phyloP scores from a whole-genome alignment of 2,797 vertebrate genomes.

The Spondyliosoma cantharus region DNA sequence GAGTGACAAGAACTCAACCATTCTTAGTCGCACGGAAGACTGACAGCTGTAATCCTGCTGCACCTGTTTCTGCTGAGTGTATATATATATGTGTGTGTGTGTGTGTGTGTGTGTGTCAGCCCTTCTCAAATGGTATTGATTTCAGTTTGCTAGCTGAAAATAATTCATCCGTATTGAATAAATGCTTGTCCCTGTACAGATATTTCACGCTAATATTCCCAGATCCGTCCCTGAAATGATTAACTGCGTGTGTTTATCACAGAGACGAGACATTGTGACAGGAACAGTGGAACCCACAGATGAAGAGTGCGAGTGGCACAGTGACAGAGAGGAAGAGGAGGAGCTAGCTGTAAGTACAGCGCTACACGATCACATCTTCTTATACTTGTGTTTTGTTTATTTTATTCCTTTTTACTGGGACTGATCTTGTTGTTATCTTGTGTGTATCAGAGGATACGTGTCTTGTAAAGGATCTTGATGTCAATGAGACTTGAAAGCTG shows the following conservation, averaged over 20 bases:
- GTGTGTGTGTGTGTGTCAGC: conserved; percentile 1
- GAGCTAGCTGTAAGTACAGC: conserved; percentile 90
- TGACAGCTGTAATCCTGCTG: conserved; percentile 69
- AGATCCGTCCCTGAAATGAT: not conserved
- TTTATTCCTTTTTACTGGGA: too few relatives aligned
- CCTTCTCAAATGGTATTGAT: conserved; percentile 30
- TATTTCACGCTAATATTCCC: conserved; percentile 12
- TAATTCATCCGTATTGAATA: conserved; percentile 8
- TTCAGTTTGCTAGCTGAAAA: conserved; percentile 44
- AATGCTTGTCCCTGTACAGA: conserved; percentile 1
- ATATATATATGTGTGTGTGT: conserved; percentile 1
- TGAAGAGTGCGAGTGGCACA: conserved; percentile 95
- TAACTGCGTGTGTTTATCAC: conserved; percentile 29
- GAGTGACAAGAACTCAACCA: conserved; percentile 70
- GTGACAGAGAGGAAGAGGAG: conserved; percentile 94
- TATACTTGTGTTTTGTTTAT: too few relatives aligned
- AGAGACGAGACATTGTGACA: conserved; percentile 93
- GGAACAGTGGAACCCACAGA: conserved; percentile 94
- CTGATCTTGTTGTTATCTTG: not conserved
- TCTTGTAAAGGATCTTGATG: not conserved
- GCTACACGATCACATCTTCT: not conserved
- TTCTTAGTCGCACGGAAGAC: conserved; percentile 65
- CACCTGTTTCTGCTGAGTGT: conserved; percentile 59
- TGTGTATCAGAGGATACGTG: not conserved
- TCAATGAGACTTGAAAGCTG: not conserved